Percentiles rank a stretch among this genome's conserved stretches.
Conservation (phyloP, 2,797 vertebrate genomes). For the Sebastes trivittatus region DNA sequence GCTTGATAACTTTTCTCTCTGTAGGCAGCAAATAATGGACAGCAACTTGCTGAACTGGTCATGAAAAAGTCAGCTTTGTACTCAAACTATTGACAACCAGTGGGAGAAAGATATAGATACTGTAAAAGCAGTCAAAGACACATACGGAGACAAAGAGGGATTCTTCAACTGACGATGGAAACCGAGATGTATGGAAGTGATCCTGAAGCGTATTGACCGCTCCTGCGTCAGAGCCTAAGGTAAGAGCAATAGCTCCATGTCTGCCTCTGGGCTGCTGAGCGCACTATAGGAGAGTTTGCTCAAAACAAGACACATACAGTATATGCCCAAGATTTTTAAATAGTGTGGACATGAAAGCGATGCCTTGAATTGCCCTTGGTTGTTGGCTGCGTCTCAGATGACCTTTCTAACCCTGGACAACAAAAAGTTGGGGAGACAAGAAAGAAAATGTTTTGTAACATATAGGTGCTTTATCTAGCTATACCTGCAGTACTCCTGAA, state of each 20-base stretch:
- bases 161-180: not conserved
- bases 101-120: not conserved
- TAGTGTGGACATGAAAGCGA: slow-evolving; percentile 7
- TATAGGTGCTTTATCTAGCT: not conserved
- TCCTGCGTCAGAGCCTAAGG: slow-evolving; percentile 19
- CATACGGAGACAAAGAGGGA: not conserved
- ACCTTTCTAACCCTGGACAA: slow-evolving; percentile 8
- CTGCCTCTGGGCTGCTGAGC: slow-evolving; percentile 17
- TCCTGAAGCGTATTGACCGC: slow-evolving; percentile 31
- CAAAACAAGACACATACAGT: slow-evolving; percentile 12
- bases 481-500: not conserved
- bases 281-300: slow-evolving; percentile 27
- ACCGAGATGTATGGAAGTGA: not conserved
- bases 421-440: slow-evolving; percentile 4
- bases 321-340: slow-evolving; percentile 5
- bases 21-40: not conserved
- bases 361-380: slow-evolving; percentile 13
- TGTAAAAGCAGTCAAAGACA: not conserved
- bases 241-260: slow-evolving; percentile 25
- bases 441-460: not conserved
- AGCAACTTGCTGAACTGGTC: not conserved
- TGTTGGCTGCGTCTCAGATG: slow-evolving; percentile 5
- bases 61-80: slow-evolving; percentile 15
- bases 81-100: not conserved
- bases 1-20: not conserved